Conservation (phyloP, 2,113 vertebrate species). For the Sinosuthora webbiana region DNA sequence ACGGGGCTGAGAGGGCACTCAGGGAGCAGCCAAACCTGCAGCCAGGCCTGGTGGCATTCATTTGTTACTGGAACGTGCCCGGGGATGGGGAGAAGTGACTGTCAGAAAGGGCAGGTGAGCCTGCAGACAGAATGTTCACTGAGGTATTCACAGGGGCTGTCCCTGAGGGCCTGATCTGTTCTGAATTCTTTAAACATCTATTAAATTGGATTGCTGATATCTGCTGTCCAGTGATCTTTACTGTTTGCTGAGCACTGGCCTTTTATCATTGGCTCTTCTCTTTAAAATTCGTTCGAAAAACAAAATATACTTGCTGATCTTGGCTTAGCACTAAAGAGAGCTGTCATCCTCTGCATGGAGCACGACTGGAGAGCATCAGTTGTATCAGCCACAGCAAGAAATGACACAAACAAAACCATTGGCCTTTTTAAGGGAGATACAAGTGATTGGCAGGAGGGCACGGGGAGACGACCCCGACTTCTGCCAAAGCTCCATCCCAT, state of each 20-base stretch:
- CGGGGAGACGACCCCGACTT: background rate
- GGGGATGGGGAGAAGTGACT: background rate
- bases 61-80: background rate
- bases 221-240: background rate
- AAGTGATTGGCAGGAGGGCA: background rate
- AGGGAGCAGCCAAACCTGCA: background rate
- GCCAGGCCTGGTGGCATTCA: background rate
- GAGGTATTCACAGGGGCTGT: background rate
- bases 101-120: background rate
- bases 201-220: background rate
- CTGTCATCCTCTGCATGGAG: background rate
- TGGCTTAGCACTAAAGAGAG: slow-evolving; percentile 29
- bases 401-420: background rate
- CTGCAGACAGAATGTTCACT: background rate
- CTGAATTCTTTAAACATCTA: background rate
- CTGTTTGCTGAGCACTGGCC: background rate
- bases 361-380: background rate
- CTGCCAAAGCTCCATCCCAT: background rate
- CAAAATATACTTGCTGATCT: slow-evolving; percentile 38
- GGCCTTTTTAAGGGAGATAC: background rate
- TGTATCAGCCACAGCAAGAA: background rate
- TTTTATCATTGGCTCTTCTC: slow-evolving; percentile 1
- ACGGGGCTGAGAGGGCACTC: background rate
- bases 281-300: slow-evolving; percentile 33
- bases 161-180: background rate